Evolutionary conservation across 2,888 invertebrate genomes (phyloP).

Genomic region (Rhorus exstirpatorius): DNA sequence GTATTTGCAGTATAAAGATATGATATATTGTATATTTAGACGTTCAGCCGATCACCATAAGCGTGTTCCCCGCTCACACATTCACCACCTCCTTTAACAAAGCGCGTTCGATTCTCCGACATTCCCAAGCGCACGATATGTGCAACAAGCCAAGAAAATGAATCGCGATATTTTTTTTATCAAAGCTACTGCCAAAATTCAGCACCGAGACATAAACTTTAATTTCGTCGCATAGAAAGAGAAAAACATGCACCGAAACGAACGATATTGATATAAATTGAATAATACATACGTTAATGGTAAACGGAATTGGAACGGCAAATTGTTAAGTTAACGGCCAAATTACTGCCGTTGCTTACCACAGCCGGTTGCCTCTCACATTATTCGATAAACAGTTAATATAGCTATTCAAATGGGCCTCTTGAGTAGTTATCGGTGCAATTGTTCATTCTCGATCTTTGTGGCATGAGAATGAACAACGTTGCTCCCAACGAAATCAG

Average conservation of each 20-base stretch:
- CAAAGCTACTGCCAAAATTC: conserved; percentile 6
- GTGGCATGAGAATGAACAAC: too few relatives aligned
- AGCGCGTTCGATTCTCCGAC: conserved; percentile 59
- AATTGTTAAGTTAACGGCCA: too few relatives aligned
- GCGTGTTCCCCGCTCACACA: conserved; percentile 48
- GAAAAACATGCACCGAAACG: background rate
- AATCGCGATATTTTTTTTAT: conserved; percentile 13
- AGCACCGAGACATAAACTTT: conserved; percentile 3
- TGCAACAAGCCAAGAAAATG: conserved; percentile 49
- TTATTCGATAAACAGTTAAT: too few relatives aligned
- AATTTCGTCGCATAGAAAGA: background rate
- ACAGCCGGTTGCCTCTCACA: too few relatives aligned
- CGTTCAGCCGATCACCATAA: conserved; percentile 49
- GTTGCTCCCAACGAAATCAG: too few relatives aligned
- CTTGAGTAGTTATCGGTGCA: too few relatives aligned
- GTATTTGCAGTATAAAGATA: conserved; percentile 25
- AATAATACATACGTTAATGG: too few relatives aligned
- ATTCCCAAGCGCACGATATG: conserved; percentile 16
- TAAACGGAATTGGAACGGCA: too few relatives aligned
- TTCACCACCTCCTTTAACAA: conserved; percentile 58
- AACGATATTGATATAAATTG: too few relatives aligned
- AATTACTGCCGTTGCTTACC: too few relatives aligned
- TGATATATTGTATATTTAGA: conserved; percentile 27
- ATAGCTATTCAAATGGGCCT: too few relatives aligned
- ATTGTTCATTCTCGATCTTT: too few relatives aligned